Conservation (phyloP, 2,797 vertebrate species). For the Amphiprion clarkii region DNA sequence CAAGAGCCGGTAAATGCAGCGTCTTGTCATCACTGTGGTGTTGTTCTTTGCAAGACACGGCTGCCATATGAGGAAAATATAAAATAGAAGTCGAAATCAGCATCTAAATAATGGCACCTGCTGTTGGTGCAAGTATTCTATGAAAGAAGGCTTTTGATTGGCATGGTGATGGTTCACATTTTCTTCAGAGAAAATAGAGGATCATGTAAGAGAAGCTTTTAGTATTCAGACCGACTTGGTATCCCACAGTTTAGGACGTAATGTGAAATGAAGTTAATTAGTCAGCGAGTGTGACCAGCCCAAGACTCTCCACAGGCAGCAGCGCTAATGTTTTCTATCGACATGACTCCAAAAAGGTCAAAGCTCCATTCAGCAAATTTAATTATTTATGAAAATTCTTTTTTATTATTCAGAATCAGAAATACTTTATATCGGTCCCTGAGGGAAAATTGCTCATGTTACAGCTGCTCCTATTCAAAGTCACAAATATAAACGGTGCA, state of each 20-base stretch:
- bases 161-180: background rate
- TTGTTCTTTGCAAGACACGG: background rate
- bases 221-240: background rate
- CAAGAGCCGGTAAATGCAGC: background rate
- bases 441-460: no score
- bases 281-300: background rate
- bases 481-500: no score
- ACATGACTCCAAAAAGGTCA: background rate
- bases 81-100: background rate
- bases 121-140: background rate
- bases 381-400: no score
- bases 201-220: background rate
- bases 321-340: background rate
- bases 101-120: background rate
- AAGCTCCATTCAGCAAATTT: no score
- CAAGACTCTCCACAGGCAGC: slow-evolving; percentile 9
- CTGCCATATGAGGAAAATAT: no score
- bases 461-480: no score
- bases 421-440: no score
- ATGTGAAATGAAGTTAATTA: background rate
- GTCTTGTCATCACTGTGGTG: background rate
- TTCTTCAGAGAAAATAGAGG: background rate
- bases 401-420: no score
- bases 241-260: slow-evolving; percentile 3
- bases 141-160: background rate